Base-by-base conservation (phyloP, 2,888 invertebrate genomes). In the Agonopterix arenella region DNA sequence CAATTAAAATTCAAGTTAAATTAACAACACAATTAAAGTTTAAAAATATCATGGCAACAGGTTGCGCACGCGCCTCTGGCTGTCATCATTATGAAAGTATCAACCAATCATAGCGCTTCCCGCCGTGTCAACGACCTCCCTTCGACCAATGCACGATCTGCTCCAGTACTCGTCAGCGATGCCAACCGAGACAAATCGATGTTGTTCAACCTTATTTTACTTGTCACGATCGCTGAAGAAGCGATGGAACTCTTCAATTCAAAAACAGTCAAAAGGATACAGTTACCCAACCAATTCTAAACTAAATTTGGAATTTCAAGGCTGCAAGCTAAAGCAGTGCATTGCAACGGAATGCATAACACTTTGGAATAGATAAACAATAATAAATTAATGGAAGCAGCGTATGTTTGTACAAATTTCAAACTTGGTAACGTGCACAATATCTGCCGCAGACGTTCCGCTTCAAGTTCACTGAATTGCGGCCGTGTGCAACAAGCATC, bases 111-210 rank as follows among this genome's bases (percentile, higher is more conserved):
- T 50, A 56, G 45, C 54, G 52, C 51, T 58, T 70, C 66, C 66
- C 66, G 64, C 61, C 61, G 60, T 66, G 83, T 84, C 85, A 82
- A 74, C 72, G 85, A 80, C 82, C 84, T 62, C 51, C 52, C 55
- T 53, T 62, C 70, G 64, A 67, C 77, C 77, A 80, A 78, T 79
- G 60, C 61, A 68, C 65, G 64, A 66, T 68, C 61, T 68, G 72
- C 70, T 73, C 73, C 64, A 67, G 64, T 68, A 68, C 64, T 69
- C 74, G 71, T 77, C 79, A 78, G 28, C 28, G 28, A 28, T 28
- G 28, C 28, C 79, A 78, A 74, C 76, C 80, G 78, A 74, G 73
- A 83, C 84, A 70, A 83, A 85, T 83, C 71, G 72, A 64, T 65
- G 71, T 68, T 71, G 68, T 76, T 73, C 52, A 55, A 56, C 57